These are phyloP conservation scores for Melanotaenia trifasciata DNA, from an alignment of 2,797 vertebrate species.

Conservation along the genomic window DNA sequence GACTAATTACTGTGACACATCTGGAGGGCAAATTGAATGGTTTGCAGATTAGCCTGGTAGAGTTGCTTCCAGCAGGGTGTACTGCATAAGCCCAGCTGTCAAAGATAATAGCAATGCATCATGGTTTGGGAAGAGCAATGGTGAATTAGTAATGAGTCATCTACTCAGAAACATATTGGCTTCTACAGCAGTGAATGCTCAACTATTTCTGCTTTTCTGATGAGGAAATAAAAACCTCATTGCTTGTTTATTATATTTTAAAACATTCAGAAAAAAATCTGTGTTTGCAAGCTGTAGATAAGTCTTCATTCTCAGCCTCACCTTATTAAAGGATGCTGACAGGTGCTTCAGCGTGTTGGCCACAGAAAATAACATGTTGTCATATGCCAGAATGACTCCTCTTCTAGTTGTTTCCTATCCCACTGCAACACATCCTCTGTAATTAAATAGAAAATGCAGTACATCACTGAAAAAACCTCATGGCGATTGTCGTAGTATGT, in stretches of 20 bases:
- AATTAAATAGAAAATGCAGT: constrained; percentile 55
- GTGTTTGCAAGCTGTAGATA: not conserved
- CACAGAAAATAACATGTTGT: constrained; percentile 1
- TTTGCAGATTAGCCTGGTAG: constrained; percentile 55
- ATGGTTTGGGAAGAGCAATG: constrained; percentile 40
- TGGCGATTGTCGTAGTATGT: constrained; percentile 24
- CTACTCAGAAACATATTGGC: constrained; percentile 35
- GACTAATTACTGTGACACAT: constrained; percentile 66
- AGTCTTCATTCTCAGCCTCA: constrained; percentile 7
- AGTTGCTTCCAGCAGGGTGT: constrained; percentile 33
- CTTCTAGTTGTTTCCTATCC: not conserved
- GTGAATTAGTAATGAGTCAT: constrained; percentile 68
- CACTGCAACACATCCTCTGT: constrained; percentile 18
- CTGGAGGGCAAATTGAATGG: constrained; percentile 65
- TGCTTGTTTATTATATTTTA: not conserved
- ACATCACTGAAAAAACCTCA: constrained; percentile 41
- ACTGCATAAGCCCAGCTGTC: constrained; percentile 53
- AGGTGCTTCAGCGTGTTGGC: not conserved
- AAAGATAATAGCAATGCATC: constrained; percentile 46
- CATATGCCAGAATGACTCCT: constrained; percentile 32
- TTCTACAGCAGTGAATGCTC: constrained; percentile 15
- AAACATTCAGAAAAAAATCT: not conserved
- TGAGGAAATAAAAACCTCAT: not conserved
- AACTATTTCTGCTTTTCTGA: constrained; percentile 23
- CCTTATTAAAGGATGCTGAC: not conserved